These are phyloP conservation scores for Neomicropteryx cornuta DNA, from an alignment of 1,140 invertebrate genomes.

Conservation along the genomic window DNA sequence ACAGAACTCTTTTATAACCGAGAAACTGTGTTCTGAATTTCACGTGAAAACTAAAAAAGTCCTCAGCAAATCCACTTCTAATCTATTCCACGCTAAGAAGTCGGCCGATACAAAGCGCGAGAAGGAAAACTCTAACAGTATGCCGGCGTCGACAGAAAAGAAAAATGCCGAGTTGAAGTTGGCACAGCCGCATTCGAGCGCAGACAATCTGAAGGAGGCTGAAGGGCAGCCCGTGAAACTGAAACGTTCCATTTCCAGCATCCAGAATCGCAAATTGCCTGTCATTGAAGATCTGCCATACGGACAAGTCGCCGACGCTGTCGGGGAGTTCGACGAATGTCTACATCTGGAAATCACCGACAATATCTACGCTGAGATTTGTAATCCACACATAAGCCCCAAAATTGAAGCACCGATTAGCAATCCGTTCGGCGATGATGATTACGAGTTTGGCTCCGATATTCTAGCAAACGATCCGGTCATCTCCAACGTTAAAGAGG, in stretches of 20 bases:
- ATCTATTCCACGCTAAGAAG: constrained; percentile 41
- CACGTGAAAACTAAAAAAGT: constrained; percentile 47
- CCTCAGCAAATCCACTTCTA: constrained; percentile 47
- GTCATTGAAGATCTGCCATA: constrained; percentile 41
- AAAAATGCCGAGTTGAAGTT: no score
- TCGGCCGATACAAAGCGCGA: constrained; percentile 28
- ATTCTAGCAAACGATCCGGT: constrained; percentile 32
- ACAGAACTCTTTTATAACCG: constrained; percentile 47
- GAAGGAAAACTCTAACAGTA: constrained; percentile 32
- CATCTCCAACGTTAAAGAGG: constrained; percentile 35
- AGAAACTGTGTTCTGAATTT: constrained; percentile 48
- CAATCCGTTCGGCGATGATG: constrained; percentile 27
- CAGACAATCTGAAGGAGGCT: no score
- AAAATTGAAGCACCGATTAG: constrained; percentile 16
- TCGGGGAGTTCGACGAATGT: constrained; percentile 14
- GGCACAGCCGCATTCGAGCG: no score
- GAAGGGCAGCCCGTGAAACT: no score
- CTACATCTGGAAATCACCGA: constrained; percentile 36
- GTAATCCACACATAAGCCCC: constrained; percentile 22
- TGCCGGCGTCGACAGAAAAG: constrained; percentile 35
- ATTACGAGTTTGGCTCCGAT: constrained; percentile 28
- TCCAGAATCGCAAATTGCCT: constrained; percentile 37
- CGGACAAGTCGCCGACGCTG: constrained; percentile 38
- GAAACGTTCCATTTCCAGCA: constrained; percentile 36
- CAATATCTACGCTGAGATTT: constrained; percentile 50